These are phyloP conservation scores for Acrobasis repandana DNA, from an alignment of 2,888 invertebrate genomes.

Conservation along the genomic window DNA sequence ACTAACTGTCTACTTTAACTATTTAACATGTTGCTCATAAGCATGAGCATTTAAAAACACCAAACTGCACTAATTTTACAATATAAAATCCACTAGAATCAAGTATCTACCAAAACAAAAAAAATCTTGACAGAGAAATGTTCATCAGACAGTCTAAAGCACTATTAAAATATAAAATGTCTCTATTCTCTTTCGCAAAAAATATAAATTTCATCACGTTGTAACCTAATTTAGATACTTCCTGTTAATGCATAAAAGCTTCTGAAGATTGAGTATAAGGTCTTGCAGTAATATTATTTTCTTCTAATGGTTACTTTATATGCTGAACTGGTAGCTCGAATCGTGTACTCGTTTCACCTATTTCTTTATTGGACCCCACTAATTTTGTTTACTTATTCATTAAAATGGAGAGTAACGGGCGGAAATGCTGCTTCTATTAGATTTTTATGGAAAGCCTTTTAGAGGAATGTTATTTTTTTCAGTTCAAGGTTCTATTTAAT, in stretches of 20 bases:
- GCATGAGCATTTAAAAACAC: no score
- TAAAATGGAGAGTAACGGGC: slow-evolving; percentile 72
- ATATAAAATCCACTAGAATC: no score
- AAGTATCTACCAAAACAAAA: no score
- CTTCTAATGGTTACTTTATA: slow-evolving; percentile 69
- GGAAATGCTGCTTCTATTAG: slow-evolving; percentile 66
- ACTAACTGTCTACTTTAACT: no score
- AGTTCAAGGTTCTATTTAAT: slow-evolving; percentile 5
- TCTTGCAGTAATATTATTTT: slow-evolving; percentile 58
- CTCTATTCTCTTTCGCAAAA: not conserved
- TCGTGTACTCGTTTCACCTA: slow-evolving; percentile 71
- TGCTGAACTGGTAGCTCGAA: slow-evolving; percentile 62
- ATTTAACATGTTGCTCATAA: no score
- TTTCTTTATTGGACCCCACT: slow-evolving; percentile 75
- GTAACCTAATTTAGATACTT: not conserved
- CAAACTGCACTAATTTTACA: no score
- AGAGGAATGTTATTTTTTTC: slow-evolving; percentile 5
- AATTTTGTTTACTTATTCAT: slow-evolving; percentile 81
- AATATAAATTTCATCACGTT: not conserved
- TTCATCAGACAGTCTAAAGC: no score
- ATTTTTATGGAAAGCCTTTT: slow-evolving; percentile 61
- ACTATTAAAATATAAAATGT: no score
- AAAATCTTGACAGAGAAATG: no score
- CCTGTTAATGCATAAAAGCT: not conserved
- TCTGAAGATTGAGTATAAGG: not conserved